Evolutionary conservation across 2,888 invertebrate genomes (phyloP).

Genomic region (Ecliptopera silaceata): DNA sequence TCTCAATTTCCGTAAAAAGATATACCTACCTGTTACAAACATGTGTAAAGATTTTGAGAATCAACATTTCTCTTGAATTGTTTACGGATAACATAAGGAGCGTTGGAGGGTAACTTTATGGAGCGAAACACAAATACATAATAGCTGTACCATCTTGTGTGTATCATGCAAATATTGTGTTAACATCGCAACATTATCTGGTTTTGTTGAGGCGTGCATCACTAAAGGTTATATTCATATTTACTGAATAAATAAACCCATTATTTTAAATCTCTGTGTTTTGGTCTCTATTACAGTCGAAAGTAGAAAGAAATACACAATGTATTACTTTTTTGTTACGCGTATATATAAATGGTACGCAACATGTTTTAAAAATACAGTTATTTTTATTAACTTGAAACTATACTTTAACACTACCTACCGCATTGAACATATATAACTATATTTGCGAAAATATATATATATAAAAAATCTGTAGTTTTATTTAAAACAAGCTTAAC

Average conservation of each 20-base stretch:
- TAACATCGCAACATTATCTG: conserved; percentile 14
- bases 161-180: conserved; percentile 11
- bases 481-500: too few relatives aligned
- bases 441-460: too few relatives aligned
- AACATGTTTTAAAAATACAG: too few relatives aligned
- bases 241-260: conserved; percentile 18
- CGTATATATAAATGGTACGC: too few relatives aligned
- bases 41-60: not conserved
- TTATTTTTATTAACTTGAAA: too few relatives aligned
- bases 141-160: conserved; percentile 1
- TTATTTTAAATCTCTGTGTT: conserved; percentile 5
- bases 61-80: not conserved
- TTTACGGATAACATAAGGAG: not conserved
- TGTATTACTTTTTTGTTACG: too few relatives aligned
- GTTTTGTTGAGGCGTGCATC: conserved; percentile 4
- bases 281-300: not conserved
- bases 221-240: conserved; percentile 9
- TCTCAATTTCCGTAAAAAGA: not conserved
- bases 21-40: too few relatives aligned
- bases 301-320: too few relatives aligned
- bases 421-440: too few relatives aligned
- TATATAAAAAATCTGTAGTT: too few relatives aligned
- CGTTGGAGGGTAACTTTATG: not conserved
- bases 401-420: too few relatives aligned
- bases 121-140: conserved; percentile 1